These are phyloP conservation scores for Jacana jacana DNA, from an alignment of 2,113 vertebrate genomes.

Conservation along the genomic window DNA sequence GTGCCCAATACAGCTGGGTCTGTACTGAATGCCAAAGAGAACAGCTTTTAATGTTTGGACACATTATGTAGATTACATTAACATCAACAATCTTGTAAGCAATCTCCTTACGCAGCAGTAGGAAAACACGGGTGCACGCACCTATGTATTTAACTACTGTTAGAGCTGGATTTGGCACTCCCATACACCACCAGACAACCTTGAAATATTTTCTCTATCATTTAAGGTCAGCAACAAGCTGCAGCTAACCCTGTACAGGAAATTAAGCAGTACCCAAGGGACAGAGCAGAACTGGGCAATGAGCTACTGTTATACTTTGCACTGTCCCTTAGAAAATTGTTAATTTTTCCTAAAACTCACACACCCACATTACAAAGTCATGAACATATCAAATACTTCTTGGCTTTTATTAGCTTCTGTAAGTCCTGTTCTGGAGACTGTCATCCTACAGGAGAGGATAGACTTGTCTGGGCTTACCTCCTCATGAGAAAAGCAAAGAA, in stretches of 20 bases:
- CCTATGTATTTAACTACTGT: background rate
- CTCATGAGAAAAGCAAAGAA: background rate
- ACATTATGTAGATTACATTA: background rate
- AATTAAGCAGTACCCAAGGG: background rate
- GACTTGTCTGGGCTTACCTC: background rate
- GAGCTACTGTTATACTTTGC: background rate
- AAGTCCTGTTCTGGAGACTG: background rate
- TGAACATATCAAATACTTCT: background rate
- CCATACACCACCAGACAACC: background rate
- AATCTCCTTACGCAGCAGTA: background rate
- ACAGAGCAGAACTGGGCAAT: background rate
- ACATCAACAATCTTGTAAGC: background rate
- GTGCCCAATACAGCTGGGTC: background rate
- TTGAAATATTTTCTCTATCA: background rate
- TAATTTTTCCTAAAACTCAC: background rate
- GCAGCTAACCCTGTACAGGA: background rate
- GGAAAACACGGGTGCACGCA: background rate
- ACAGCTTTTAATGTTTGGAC: background rate
- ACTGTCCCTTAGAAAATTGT: background rate
- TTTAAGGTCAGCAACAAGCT: background rate
- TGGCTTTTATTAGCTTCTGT: background rate
- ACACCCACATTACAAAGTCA: fast-evolving
- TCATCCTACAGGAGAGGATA: background rate
- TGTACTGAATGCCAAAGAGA: background rate
- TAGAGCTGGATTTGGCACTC: background rate